Evolutionary conservation across 2,888 invertebrate species (phyloP), one percentile per base, ranked within the genome.

Genomic region (Pyrrhia umbra): DNA sequence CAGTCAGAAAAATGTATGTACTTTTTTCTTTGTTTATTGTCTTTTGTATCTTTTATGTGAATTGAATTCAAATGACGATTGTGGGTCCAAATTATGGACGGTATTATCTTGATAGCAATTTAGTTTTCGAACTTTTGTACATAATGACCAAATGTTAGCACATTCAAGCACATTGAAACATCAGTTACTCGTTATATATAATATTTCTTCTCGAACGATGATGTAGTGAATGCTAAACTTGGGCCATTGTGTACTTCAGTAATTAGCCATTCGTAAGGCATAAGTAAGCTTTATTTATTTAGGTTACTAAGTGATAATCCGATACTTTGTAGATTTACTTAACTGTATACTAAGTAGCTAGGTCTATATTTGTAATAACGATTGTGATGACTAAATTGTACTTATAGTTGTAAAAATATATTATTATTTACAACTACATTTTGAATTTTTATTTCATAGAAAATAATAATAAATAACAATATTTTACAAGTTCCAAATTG

Each of bases 201-300:
- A 10, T 13, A 25, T 16, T n/a, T 18, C 8, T 15, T 15, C n/a
- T n/a, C 6, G 0, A 34, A 42, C 3, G 15, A 61, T 47, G 8
- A 8, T 27, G 27, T 10, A 40, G 8, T 46, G 13, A 4, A 18
- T n/a, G 15, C 18, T 16, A 25, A 8, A 18, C 6, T 49, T 43
- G 5, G 40, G 23, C 27, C 57, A 62, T 54, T 57, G 54, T 62
- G 27, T 42, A 37, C 43, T 46, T 10, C 6, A 20, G 16, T 34
- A 25, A 5, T 64, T 67, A 71, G 64, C 62, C 69, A 64, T 56
- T 51, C 37, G 39, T 51, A 40, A 9, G 62, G 57, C 61, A 60
- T 73, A 71, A 20, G 61, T 86, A 87, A 86, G 84, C 46, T 81
- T 86, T 89, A 90, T 90, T 90, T 91, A 91, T 91, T 90, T 87